phyloP scores from a whole-genome alignment of 2,888 invertebrate genomes.

The Lepidochrysops patricia region DNA sequence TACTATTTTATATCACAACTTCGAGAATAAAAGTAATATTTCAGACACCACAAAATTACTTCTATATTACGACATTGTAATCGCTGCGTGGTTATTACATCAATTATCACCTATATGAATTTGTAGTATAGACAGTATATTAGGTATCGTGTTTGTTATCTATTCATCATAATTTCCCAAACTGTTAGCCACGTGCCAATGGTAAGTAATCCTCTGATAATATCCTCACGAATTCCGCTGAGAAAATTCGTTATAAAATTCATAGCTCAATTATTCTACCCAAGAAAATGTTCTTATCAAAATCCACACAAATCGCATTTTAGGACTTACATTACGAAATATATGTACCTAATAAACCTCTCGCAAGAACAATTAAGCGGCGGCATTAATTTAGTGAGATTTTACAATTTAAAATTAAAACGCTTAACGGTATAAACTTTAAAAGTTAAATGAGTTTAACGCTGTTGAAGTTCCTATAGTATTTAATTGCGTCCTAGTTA shows the following conservation, averaged over 20 bases:
- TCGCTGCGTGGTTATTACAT: too few relatives aligned
- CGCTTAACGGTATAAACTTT: conserved; percentile 5
- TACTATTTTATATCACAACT: too few relatives aligned
- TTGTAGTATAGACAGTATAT: too few relatives aligned
- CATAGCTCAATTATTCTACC: not conserved
- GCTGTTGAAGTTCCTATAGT: conserved; percentile 10
- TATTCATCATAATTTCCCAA: too few relatives aligned
- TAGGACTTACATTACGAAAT: not conserved
- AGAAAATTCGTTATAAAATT: not conserved
- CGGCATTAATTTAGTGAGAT: conserved; percentile 3
- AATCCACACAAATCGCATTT: not conserved
- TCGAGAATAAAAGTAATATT: too few relatives aligned
- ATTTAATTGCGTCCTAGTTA: conserved; percentile 16
- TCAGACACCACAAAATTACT: too few relatives aligned
- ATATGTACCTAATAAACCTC: not conserved
- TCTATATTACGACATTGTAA: too few relatives aligned
- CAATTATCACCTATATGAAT: too few relatives aligned
- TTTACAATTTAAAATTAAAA: conserved; percentile 9
- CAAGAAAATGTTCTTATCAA: not conserved
- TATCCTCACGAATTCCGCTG: too few relatives aligned
- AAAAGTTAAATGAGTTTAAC: conserved; percentile 12
- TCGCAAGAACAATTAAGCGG: conserved; percentile 5
- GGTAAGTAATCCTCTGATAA: too few relatives aligned
- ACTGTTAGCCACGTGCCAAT: too few relatives aligned
- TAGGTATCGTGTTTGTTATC: too few relatives aligned